Conservation (phyloP, 2,888 invertebrate species). For the Carcina quercana region DNA sequence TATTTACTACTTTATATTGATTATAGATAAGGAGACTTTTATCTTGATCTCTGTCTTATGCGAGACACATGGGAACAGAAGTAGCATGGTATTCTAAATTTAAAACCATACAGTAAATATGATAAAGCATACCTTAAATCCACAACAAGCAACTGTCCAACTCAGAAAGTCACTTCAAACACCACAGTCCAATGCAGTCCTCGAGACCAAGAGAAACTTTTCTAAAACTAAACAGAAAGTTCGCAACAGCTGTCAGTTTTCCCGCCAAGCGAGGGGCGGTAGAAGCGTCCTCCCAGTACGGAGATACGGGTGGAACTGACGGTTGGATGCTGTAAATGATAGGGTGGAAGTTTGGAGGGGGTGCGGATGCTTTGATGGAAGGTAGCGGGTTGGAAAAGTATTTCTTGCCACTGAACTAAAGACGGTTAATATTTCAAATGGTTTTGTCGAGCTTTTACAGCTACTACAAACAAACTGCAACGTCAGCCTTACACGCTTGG, state of each 20-base stretch:
- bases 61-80: too few relatives aligned
- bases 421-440: too few relatives aligned
- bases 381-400: slow-evolving; percentile 16
- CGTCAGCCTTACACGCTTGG: too few relatives aligned
- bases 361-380: slow-evolving; percentile 19
- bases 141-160: background rate
- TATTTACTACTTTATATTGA: too few relatives aligned
- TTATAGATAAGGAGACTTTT: too few relatives aligned
- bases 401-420: too few relatives aligned
- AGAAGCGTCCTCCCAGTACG: slow-evolving; percentile 29
- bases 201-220: too few relatives aligned
- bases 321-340: slow-evolving; percentile 30
- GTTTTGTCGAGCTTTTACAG: too few relatives aligned
- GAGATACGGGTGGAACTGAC: slow-evolving; percentile 40
- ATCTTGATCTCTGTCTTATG: too few relatives aligned
- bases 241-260: slow-evolving; percentile 30
- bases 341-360: slow-evolving; percentile 38
- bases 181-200: background rate
- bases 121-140: background rate
- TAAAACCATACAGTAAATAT: too few relatives aligned
- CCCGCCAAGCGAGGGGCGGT: slow-evolving; percentile 32
- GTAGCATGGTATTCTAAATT: too few relatives aligned
- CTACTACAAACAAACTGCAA: too few relatives aligned
- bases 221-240: slow-evolving; percentile 5
- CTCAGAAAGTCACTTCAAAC: background rate